phyloP scores from a whole-genome alignment of 2,797 vertebrate genomes.

The Astyanax mexicanus region DNA sequence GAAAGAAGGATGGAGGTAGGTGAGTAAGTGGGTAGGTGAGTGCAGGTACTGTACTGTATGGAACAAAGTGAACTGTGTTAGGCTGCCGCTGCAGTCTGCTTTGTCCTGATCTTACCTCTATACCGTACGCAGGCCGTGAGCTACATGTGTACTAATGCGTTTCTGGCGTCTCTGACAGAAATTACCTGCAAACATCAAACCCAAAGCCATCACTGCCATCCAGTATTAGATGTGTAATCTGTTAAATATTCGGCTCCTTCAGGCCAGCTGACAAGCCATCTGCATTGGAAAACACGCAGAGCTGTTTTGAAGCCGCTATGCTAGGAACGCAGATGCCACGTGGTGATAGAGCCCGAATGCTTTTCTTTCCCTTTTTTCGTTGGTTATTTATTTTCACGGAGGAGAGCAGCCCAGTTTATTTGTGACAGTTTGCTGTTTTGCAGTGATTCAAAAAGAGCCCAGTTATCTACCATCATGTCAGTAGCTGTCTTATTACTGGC shows the following conservation, averaged over 20 bases:
- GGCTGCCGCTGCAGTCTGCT: not conserved
- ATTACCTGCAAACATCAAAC: conserved; percentile 54
- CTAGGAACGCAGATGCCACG: conserved; percentile 26
- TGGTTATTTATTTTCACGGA: conserved; percentile 43
- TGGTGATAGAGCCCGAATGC: conserved; percentile 19
- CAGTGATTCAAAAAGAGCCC: conserved; percentile 5
- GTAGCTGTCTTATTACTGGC: conserved; percentile 20
- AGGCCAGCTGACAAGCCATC: conserved; percentile 44
- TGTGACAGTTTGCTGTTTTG: conserved; percentile 28
- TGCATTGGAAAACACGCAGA: conserved; percentile 45
- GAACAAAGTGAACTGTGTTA: no score
- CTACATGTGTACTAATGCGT: not conserved
- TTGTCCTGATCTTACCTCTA: not conserved
- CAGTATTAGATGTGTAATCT: conserved; percentile 64
- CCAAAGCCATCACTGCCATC: conserved; percentile 64
- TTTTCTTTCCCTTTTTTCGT: no score
- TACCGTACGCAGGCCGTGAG: not conserved
- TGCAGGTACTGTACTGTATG: not conserved
- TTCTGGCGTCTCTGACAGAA: conserved; percentile 2
- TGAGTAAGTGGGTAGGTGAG: no score
- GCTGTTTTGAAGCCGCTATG: conserved; percentile 26
- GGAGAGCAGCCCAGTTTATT: conserved; percentile 17
- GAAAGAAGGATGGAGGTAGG: not conserved
- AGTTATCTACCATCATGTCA: conserved; percentile 34
- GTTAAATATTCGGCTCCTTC: conserved; percentile 46